Conservation (phyloP, 2,888 invertebrate species). For the Catocala fraxini region DNA sequence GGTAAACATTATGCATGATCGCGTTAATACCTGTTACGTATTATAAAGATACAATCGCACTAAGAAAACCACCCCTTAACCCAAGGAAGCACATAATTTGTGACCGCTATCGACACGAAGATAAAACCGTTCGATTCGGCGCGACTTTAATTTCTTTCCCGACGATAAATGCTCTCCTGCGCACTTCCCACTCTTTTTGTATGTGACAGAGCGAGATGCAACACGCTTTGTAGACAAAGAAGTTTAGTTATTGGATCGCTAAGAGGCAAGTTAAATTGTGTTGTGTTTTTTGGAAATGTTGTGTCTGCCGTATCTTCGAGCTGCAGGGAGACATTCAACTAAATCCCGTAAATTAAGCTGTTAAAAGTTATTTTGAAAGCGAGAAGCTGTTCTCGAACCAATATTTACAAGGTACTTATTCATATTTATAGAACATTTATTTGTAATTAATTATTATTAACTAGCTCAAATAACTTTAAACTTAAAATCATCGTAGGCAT, state of each 20-base stretch:
- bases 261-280: conserved; percentile 59
- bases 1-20: too few relatives aligned
- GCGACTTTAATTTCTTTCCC: conserved; percentile 85
- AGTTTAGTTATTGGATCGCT: conserved; percentile 72
- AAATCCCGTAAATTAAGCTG: too few relatives aligned
- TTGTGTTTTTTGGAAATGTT: conserved; percentile 50
- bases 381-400: too few relatives aligned
- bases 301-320: not conserved
- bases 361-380: too few relatives aligned
- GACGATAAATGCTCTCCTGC: conserved; percentile 77
- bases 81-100: conserved; percentile 85
- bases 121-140: conserved; percentile 85
- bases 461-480: too few relatives aligned
- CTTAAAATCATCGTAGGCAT: too few relatives aligned
- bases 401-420: too few relatives aligned
- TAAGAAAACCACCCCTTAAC: conserved; percentile 52
- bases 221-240: conserved; percentile 68
- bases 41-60: too few relatives aligned
- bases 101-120: conserved; percentile 85
- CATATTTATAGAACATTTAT: too few relatives aligned
- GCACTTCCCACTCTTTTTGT: conserved; percentile 62
- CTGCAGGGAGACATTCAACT: too few relatives aligned
- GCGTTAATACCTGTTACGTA: too few relatives aligned
- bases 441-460: too few relatives aligned
- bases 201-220: conserved; percentile 57